A percentile compares a stretch with the other conserved stretches of the same genome.
Evolutionary conservation across 35 echinoderm and acorn worm species (phyloP).

Genomic region (Holothuria glaberrima): DNA sequence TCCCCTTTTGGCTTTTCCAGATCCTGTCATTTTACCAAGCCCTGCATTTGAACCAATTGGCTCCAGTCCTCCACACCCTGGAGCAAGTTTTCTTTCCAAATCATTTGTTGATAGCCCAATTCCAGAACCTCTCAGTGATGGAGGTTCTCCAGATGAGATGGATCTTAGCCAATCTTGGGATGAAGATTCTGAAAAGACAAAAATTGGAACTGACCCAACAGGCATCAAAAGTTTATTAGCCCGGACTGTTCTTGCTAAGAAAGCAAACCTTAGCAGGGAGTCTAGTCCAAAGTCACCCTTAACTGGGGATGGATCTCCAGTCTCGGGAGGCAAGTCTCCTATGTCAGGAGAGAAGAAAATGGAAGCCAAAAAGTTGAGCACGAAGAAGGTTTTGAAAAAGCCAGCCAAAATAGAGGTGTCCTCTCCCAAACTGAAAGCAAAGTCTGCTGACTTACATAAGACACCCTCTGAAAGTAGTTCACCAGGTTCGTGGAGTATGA

Average conservation of each 20-base stretch:
- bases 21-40: constrained; percentile 47
- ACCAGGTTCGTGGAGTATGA: constrained; percentile 36
- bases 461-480: constrained; percentile 27
- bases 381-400: neutral
- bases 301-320: neutral
- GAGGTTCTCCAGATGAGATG: constrained; percentile 37
- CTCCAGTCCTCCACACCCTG: constrained; percentile 49
- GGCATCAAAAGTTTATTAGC: constrained; percentile 21
- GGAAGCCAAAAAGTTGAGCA: neutral
- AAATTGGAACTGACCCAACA: constrained; percentile 12
- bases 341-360: neutral
- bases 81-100: constrained; percentile 17
- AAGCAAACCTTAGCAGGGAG: neutral
- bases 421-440: constrained; percentile 25
- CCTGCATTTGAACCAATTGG: constrained; percentile 61
- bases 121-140: constrained; percentile 41
- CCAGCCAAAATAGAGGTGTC: neutral
- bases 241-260: constrained; percentile 4
- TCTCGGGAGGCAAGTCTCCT: constrained; percentile 14
- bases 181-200: constrained; percentile 2
- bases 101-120: constrained; percentile 45
- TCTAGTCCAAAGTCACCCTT: constrained; percentile 12
- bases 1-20: constrained; percentile 12
- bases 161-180: constrained; percentile 40
- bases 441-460: constrained; percentile 1